Base-by-base conservation (phyloP, 2,113 vertebrate genomes). In the Ceyx margarethae region DNA sequence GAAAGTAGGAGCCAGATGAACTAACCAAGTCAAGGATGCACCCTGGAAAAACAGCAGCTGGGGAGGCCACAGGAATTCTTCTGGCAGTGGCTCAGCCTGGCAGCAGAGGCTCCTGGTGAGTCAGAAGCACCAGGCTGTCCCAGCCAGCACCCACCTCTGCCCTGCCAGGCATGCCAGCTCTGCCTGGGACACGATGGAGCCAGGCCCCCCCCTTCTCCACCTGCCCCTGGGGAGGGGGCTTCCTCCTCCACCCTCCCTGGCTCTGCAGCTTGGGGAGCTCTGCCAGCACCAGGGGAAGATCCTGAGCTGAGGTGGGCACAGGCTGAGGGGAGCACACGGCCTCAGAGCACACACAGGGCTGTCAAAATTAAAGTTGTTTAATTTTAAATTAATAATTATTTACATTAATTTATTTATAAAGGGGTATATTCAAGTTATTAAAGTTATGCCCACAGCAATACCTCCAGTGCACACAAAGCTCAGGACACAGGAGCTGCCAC, bases 261-360 rank as follows among this genome's bases (percentile, higher is more conserved):
- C 31, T 56, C 13, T 20, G 43, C 50, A 31, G 43, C 45, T 22
- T 3, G 0, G 15, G 22, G 33, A 53, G 25, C 40, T 81, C 46
- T 45, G 46, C 13, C 7, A 9, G 31, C 6, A 26, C 8, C 1
- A 2, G 31, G 56, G 25, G 20, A 15, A 35, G 20, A 10, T 57
- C 43, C 60, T 20, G 10, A 40, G 57, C 72, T 10, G 11, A 13
- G 67, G 62, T 15, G 2, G 0, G 3, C 75, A 60, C 2, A 1
- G 37, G 18, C 37, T 1, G 5, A 65, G n/a, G 28, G 28, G 15
- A 74, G 19, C 48, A 14, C 29, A 15, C 0, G 0, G n/a, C n/a
- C 50, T 15, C 37, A 13, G 10, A 80, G 46, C 21, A 31, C 45
- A 28, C 3, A n/a, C 23, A 71, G 6, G 13, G 45, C 5, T 9